Evolutionary conservation across 2,113 vertebrate genomes (phyloP).

Genomic region (Dendrocopos noguchii): DNA sequence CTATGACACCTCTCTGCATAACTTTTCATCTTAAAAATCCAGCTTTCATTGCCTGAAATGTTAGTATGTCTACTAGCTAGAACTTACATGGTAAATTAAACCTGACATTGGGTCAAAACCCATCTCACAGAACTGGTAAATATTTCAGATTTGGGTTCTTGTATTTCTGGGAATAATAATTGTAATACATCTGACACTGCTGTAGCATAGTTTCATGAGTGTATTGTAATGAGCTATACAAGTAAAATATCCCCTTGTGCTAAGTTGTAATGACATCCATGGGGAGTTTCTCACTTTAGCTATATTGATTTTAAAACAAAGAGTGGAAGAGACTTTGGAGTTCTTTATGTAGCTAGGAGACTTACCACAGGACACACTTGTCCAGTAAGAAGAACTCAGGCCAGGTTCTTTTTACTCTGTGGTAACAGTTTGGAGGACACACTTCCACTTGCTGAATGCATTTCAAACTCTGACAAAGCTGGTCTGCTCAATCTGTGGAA

Average conservation of each 20-base stretch:
- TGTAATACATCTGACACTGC: neutral
- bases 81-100: neutral
- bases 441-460: neutral
- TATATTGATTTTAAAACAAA: neutral
- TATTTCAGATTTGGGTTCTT: neutral
- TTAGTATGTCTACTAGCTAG: neutral
- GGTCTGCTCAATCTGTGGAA: neutral
- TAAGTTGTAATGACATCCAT: neutral
- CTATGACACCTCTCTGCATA: neutral
- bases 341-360: neutral
- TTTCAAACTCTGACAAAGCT: neutral
- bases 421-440: neutral
- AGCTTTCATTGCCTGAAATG: neutral
- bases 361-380: neutral
- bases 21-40: neutral
- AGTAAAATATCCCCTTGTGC: neutral
- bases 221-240: neutral
- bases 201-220: neutral
- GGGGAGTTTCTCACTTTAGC: neutral
- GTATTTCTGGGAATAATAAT: neutral
- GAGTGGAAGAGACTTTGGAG: neutral
- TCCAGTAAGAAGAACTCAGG: neutral
- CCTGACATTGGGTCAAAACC: neutral
- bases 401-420: neutral
- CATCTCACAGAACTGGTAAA: neutral